Percentiles rank a stretch among this genome's conserved stretches.
Evolutionary conservation across 2,797 vertebrate genomes (phyloP).

Genomic region (Siniperca undulata): DNA sequence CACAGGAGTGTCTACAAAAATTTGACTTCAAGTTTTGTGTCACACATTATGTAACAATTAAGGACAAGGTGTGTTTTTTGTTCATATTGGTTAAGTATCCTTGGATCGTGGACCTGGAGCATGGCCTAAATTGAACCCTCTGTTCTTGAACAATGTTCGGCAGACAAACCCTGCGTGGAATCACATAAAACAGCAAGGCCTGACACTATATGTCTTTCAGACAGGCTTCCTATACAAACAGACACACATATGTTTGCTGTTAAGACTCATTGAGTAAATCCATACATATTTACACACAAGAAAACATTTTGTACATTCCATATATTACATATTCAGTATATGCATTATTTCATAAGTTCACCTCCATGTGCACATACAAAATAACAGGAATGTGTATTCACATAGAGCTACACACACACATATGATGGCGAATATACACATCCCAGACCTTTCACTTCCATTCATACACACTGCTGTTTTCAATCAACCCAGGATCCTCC

Average conservation of each 20-base stretch:
- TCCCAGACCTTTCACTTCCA: conserved; percentile 60
- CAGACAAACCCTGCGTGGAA: background rate
- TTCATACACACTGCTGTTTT: conserved; percentile 73
- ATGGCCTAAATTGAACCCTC: background rate
- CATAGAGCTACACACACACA: conserved; percentile 16
- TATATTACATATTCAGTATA: background rate
- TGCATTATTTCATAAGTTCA: conserved; percentile 11
- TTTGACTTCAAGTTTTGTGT: background rate
- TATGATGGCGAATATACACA: conserved; percentile 41
- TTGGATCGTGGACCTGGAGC: background rate
- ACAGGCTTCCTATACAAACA: background rate
- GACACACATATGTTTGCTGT: conserved; percentile 25
- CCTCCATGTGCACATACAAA: conserved; percentile 3
- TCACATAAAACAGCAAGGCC: background rate
- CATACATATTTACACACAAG: conserved; percentile 16
- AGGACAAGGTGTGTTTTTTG: background rate
- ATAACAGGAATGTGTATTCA: conserved; percentile 13
- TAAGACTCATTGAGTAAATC: conserved; percentile 6
- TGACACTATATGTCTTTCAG: conserved; percentile 5
- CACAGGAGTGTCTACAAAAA: background rate
- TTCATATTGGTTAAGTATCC: background rate
- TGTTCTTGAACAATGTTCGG: conserved; percentile 1
- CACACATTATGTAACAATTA: background rate
- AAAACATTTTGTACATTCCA: conserved; percentile 16
- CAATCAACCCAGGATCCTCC: conserved; percentile 71